Base-by-base conservation (phyloP, 37 sponge, comb jelly and placozoan genomes). In the Corticium candelabrum region DNA sequence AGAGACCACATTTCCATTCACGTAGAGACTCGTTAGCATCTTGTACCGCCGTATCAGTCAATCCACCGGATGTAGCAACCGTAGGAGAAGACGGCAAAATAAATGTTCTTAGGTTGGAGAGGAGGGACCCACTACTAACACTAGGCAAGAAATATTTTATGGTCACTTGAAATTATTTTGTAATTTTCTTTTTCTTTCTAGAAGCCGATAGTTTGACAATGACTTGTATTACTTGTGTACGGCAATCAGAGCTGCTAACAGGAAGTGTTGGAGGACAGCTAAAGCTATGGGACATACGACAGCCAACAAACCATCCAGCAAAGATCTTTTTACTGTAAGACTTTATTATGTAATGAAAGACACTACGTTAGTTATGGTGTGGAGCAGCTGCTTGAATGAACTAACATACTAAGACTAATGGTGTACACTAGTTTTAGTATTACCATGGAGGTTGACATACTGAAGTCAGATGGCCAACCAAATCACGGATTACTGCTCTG, bases 31-130 rank as follows among this genome's bases (percentile, higher is more conserved):
- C n/a, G n/a, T n/a, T n/a, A n/a, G n/a, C n/a, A n/a, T n/a, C n/a
- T 2, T 78, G 76, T 1, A 1, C 84, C 34, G 78, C 74, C 0
- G 83, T 85, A 38, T 79, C 69, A 0, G 11, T 40, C 11, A 74
- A 80, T 35, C 3, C 11, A 5, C 40, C 37, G n/a, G 80, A 37
- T 30, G 15, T 89, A 3, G 84, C 78, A 35, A 86, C 83, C 1
- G 89, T 80, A 11, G 89, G 89, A 39, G 86, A 86, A 38, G 89
- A 89, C 37, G 84, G 86, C 2, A 77, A 76, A 37, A 82, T 89
- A 29, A 82, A 72, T 31, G 43, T 85, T 27, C 32, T 88, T 4
- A 37, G 75, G 0, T 3, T 41, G 0, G 79, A 81, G 34, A 32
- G 37, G 36, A 75, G 1, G 1, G 11, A 40, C 2, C 83, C 83